Conservation (phyloP, 2,797 vertebrate genomes). For the Enteromius afrohamiltoni region DNA sequence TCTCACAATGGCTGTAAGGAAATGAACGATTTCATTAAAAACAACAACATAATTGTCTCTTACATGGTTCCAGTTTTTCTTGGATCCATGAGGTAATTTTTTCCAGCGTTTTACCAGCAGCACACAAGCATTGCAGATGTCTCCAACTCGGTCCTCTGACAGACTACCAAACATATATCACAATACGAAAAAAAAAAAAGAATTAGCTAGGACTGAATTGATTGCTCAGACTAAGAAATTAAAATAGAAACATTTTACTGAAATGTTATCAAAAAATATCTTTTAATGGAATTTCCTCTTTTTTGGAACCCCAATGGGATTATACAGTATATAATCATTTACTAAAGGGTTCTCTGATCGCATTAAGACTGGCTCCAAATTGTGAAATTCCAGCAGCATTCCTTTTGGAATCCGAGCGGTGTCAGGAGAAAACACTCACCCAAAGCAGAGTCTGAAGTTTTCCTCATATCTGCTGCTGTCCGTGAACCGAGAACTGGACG, state of each 20-base stretch:
- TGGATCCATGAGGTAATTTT: conserved; percentile 82
- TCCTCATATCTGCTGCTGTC: conserved; percentile 86
- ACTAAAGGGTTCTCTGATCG: background rate
- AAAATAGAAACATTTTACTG: background rate
- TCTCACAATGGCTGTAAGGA: background rate
- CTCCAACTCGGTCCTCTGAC: conserved; percentile 81
- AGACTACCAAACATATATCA: conserved; percentile 64
- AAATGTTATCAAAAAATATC: background rate
- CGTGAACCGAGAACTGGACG: conserved; percentile 84
- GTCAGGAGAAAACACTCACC: conserved; percentile 68
- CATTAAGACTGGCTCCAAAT: background rate
- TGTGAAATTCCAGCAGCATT: background rate
- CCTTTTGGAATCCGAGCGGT: background rate
- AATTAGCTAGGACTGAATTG: background rate
- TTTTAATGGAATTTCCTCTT: background rate
- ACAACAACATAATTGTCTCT: background rate
- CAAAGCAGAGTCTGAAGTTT: conserved; percentile 82
- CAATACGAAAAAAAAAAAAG: background rate
- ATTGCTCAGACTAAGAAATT: background rate
- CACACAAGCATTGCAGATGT: conserved; percentile 86
- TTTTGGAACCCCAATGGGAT: background rate
- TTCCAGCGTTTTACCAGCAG: conserved; percentile 85
- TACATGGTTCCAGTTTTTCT: conserved; percentile 88
- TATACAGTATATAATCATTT: background rate
- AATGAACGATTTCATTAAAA: background rate